Evolutionary conservation across 2,888 invertebrate species (phyloP), one percentile per base, ranked within the genome.

Genomic region (Tryphoninae sp.): DNA sequence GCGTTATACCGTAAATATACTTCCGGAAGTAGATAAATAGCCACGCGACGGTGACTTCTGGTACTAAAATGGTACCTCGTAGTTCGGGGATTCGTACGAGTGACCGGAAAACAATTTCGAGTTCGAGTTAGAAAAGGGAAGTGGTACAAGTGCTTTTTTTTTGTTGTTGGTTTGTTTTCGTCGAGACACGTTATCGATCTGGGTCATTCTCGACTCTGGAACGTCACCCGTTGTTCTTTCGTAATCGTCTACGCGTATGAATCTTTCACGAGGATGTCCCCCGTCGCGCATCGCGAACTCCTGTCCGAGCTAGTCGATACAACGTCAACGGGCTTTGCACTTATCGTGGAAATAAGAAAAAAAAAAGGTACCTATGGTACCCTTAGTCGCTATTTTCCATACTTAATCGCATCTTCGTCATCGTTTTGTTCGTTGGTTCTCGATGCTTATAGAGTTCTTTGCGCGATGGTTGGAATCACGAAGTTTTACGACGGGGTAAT

Each of bases 261-360:
- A 77, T 81, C 62, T 81, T 81, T 81, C 55, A 81, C 68, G 73
- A 73, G 23, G 49, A 73, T 68, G 45, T 61, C 61, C 40, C 67
- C 61, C 45, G 51, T 49, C 67, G 61, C 45, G 51, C 40, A 49
- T 68, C 51, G 62, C 26, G 40, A 59, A 9, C 62, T 49, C 51
- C 11, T 45, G 33, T 19, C 58, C 42, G 26, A 4, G 22, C 58
- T 33, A 67, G 45, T 77, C 51, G 75, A 71, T 75, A 65, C 16
- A 49, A 76, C 51, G 7, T 65, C 58, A 80, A 71, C 72, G 67
- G 59, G 68, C 59, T 53, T 33, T 42, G n/a, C 51, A 11, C 16
- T 58, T 59, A 71, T 16, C 53, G 40, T 40, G 65, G 33, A 53
- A 61, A n/a, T 62, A 8, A 33, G n/a, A n/a, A 33, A 33, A 16